A percentile compares a stretch with the other conserved stretches of the same genome.
Evolutionary conservation across 2,113 vertebrate species (phyloP).

Genomic region (Elaphurus davidianus): DNA sequence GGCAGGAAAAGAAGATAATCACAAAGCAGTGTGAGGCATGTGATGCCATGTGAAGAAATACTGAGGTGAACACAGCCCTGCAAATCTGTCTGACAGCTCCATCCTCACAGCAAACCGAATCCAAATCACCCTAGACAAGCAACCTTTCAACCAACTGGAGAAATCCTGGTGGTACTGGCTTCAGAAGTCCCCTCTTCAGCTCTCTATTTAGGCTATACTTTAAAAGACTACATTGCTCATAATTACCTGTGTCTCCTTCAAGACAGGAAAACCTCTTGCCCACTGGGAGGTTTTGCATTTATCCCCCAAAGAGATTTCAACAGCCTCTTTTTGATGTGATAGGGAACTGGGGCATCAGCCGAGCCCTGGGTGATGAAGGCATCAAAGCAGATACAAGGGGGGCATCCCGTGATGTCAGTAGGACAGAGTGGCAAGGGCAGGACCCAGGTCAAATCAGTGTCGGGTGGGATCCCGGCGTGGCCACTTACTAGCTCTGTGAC

Average conservation of each 20-base stretch:
- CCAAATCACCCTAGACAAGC: background rate
- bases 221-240: background rate
- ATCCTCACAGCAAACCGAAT: background rate
- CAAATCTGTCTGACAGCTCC: background rate
- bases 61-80: background rate
- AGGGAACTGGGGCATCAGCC: background rate
- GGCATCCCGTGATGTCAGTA: fast-evolving
- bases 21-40: background rate
- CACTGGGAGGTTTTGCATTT: background rate
- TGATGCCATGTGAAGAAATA: background rate
- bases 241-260: background rate
- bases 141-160: background rate
- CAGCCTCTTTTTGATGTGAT: background rate
- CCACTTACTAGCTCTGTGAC: background rate
- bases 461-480: fast-evolving
- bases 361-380: background rate
- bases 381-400: background rate
- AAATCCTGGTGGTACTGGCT: background rate
- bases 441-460: fast-evolving
- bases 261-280: background rate
- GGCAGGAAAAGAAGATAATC: background rate
- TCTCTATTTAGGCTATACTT: background rate
- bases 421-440: background rate
- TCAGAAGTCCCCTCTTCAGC: too few relatives aligned
- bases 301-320: background rate